phyloP scores from a whole-genome alignment of 2,888 invertebrate genomes.

The Linnaemya vulpina region DNA sequence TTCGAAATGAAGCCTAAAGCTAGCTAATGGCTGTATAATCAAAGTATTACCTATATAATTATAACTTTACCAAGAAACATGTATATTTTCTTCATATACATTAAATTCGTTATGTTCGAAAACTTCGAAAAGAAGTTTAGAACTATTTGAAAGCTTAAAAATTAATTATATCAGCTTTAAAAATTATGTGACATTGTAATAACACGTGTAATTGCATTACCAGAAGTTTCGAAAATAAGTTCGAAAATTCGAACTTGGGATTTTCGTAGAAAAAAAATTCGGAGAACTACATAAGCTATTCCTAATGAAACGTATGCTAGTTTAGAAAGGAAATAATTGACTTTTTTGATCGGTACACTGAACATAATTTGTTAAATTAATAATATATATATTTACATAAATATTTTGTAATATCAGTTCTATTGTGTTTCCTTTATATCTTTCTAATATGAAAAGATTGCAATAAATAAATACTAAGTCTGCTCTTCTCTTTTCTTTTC shows the following conservation, averaged over 20 bases:
- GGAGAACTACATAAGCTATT: no score
- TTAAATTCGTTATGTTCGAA: not conserved
- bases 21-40: no score
- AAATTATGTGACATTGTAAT: no score
- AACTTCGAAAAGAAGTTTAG: not conserved
- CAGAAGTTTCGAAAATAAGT: constrained; percentile 35
- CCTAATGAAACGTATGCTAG: no score
- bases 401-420: not conserved
- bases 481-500: constrained; percentile 26
- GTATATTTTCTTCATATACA: no score
- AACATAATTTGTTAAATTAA: no score
- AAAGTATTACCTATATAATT: not conserved
- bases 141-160: not conserved
- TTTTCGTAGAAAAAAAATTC: no score
- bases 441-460: not conserved
- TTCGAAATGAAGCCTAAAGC: no score
- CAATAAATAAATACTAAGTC: constrained; percentile 8
- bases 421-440: not conserved
- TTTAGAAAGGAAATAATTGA: no score
- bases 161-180: no score
- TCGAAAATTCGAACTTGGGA: constrained; percentile 23
- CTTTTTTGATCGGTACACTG: no score
- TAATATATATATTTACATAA: no score
- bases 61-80: not conserved
- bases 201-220: not conserved